Evolutionary conservation across 2,113 vertebrate genomes (phyloP), one percentile per base, ranked within the genome.

Genomic region (Pitta sordida): DNA sequence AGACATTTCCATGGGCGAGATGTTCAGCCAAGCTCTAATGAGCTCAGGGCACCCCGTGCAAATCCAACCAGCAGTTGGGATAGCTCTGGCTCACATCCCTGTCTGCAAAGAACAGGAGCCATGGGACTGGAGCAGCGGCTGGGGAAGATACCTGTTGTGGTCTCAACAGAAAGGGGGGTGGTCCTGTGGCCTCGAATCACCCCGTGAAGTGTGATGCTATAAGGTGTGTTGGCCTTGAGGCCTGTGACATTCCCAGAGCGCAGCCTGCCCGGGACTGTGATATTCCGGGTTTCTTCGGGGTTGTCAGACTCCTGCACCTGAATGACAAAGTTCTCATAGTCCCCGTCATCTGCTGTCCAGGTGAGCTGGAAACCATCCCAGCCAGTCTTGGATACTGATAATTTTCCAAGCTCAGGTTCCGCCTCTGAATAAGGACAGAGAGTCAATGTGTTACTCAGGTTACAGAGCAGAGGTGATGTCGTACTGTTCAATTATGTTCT

Each of bases 291-390:
- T 32, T 96, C 96, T 29, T 97, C 93, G 0, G 96, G 93, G 2
- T 60, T 93, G 76, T 98, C 98, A 9, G 97, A 48, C 56, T 99
- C 98, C 51, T 96, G 98, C 94, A 99, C 98, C 97, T 99, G 98
- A 85, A 99, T 70, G 96, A 98, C 58, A 98, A 99, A 99, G 92
- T 59, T 97, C 63, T 99, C 98, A 96, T 97, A 98, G 74, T 92
- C 95, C 43, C 98, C 98, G 3, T 97, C 98, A 0, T 98, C 97
- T 39, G 98, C 97, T 3, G 97, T 98, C 99, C 99, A 99, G 97
- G 98, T 98, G 97, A 99, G 96, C 89, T 95, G 98, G 98, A 99
- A 98, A 97, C 98, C 97, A 95, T 99, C 98, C 98, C 99, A 99
- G 92, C 98, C 98, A 91, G 99, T 91, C 30, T 98, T 52, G 19